Conservation (phyloP, 2,888 invertebrate genomes). For the Ectemnius lituratus region DNA sequence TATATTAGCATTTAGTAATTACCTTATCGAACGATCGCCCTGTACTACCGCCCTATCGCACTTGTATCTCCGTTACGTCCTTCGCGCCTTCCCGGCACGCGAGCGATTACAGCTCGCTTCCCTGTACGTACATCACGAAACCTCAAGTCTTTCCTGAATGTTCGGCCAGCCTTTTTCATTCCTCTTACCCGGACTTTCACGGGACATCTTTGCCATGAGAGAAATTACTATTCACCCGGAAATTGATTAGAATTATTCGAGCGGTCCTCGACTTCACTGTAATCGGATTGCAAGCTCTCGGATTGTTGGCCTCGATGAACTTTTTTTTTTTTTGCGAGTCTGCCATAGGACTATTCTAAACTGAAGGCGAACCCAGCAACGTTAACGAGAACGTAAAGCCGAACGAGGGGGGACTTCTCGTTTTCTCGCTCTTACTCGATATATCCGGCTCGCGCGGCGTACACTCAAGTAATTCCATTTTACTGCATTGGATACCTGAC, state of each 20-base stretch:
- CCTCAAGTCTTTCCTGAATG: conserved; percentile 33
- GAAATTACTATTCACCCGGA: conserved; percentile 6
- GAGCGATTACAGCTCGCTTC: conserved; percentile 57
- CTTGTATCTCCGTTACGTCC: conserved; percentile 73
- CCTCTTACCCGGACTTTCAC: background rate
- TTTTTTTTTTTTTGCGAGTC: background rate
- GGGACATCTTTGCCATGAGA: background rate
- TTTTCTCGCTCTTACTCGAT: background rate
- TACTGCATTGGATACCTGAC: conserved; percentile 53
- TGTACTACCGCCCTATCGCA: conserved; percentile 69
- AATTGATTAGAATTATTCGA: conserved; percentile 30
- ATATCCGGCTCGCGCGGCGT: conserved; percentile 1
- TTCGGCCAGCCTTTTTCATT: conserved; percentile 19
- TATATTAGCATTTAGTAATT: conserved; percentile 74
- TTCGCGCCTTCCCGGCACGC: conserved; percentile 69
- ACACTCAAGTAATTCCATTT: conserved; percentile 55
- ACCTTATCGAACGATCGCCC: conserved; percentile 72
- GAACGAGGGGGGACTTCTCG: conserved; percentile 17
- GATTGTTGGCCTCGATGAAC: background rate
- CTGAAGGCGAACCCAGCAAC: conserved; percentile 41
- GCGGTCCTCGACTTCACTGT: conserved; percentile 3
- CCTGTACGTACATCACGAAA: conserved; percentile 51
- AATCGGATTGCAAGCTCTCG: conserved; percentile 34
- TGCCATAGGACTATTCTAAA: conserved; percentile 33
- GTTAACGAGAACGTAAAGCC: conserved; percentile 49